These are phyloP conservation scores for Tetraodon nigroviridis DNA, from an alignment of 2,113 vertebrate species.

Conservation along the genomic window DNA sequence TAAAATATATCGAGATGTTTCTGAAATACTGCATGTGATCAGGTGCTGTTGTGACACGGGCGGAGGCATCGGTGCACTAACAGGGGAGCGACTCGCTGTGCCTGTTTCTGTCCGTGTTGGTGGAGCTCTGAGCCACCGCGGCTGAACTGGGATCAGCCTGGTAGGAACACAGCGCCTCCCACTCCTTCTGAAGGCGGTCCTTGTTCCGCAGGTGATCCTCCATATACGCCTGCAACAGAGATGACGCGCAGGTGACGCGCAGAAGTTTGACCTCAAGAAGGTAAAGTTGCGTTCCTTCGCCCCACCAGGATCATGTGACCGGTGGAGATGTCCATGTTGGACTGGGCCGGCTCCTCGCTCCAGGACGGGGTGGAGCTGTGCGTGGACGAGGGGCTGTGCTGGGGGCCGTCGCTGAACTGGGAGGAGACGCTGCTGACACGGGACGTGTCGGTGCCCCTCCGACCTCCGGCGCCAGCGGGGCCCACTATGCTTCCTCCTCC, in stretches of 20 bases:
- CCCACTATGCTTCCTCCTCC: constrained; percentile 51
- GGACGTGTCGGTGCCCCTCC: constrained; percentile 82
- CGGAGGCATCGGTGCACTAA: constrained; percentile 68
- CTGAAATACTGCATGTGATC: not conserved
- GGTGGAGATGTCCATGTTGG: constrained; percentile 98
- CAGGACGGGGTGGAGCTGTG: constrained; percentile 97
- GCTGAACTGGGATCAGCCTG: constrained; percentile 90
- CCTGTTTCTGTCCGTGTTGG: constrained; percentile 90
- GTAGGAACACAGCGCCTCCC: constrained; percentile 92
- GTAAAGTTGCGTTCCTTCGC: constrained; percentile 12
- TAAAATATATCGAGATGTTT: not conserved
- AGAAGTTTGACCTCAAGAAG: not conserved
- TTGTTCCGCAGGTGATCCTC: constrained; percentile 94
- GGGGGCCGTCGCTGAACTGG: constrained; percentile 92
- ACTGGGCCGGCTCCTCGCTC: constrained; percentile 97
- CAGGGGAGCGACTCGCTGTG: constrained; percentile 86
- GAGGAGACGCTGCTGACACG: constrained; percentile 96
- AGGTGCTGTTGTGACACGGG: not conserved
- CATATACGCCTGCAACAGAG: constrained; percentile 85
- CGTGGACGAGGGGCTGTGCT: constrained; percentile 91
- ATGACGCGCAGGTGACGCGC: not conserved
- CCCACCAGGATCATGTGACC: constrained; percentile 99
- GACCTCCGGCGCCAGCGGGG: constrained; percentile 65
- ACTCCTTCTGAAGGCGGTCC: constrained; percentile 92
- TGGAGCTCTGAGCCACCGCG: constrained; percentile 73